phyloP scores from a whole-genome alignment of 2,113 vertebrate genomes.

The Hippocampus mohnikei region DNA sequence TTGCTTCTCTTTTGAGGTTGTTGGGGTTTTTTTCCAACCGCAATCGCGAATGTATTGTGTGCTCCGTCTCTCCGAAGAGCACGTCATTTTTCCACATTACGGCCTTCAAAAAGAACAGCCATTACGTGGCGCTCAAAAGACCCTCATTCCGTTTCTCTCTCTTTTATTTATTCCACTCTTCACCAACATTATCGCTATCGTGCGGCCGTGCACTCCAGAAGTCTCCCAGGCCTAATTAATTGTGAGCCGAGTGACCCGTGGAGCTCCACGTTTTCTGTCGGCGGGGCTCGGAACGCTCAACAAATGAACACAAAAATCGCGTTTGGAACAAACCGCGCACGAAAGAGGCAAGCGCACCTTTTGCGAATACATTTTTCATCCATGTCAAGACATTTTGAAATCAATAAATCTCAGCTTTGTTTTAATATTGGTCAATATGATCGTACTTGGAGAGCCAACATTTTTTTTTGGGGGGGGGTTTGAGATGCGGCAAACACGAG shows the following conservation, averaged over 20 bases:
- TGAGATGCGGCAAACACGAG: no score
- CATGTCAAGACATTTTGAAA: no score
- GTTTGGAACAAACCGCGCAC: no score
- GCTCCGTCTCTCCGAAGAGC: background rate
- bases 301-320: background rate
- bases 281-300: background rate
- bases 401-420: no score
- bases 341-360: no score
- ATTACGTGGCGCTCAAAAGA: constrained; percentile 13
- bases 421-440: no score
- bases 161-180: constrained; percentile 9
- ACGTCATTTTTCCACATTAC: constrained; percentile 10
- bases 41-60: background rate
- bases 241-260: background rate
- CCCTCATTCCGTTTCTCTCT: background rate
- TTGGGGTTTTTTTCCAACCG: background rate
- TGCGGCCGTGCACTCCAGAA: background rate
- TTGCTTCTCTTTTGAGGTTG: background rate
- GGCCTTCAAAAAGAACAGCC: constrained; percentile 23
- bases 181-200: background rate
- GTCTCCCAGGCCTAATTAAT: constrained; percentile 14
- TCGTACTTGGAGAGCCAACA: no score
- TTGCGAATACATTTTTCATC: no score
- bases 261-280: background rate
- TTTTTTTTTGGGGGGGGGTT: no score